Conservation (phyloP, 2,797 vertebrate genomes). For the Nannoperca australis region DNA sequence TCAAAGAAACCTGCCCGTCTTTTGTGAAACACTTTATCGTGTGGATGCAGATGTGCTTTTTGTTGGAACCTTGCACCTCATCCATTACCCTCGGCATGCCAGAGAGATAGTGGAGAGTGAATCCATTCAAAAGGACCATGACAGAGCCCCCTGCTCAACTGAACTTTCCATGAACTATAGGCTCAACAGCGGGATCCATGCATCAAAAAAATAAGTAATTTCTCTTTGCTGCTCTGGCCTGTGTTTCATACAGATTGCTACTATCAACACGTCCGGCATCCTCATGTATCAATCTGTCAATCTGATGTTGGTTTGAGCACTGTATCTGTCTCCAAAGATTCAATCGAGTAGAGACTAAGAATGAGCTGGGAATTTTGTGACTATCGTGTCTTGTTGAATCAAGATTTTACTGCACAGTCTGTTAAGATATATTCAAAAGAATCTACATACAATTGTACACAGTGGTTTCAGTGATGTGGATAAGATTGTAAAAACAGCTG, state of each 20-base stretch:
- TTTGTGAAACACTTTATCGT: constrained; percentile 84
- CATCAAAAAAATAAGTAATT: constrained; percentile 81
- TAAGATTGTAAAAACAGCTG: constrained; percentile 3
- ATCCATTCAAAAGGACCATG: constrained; percentile 85
- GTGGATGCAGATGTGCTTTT: constrained; percentile 88
- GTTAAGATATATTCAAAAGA: constrained; percentile 31
- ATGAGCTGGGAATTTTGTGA: constrained; percentile 62
- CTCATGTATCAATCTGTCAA: constrained; percentile 84
- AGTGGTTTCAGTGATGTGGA: constrained; percentile 5
- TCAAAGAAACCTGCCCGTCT: constrained; percentile 80
- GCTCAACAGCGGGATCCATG: constrained; percentile 79
- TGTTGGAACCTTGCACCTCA: constrained; percentile 87
- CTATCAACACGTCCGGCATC: constrained; percentile 76
- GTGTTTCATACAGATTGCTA: constrained; percentile 81
- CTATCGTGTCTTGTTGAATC: constrained; percentile 61
- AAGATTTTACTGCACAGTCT: constrained; percentile 54
- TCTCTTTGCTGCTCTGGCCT: constrained; percentile 76
- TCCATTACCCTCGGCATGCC: constrained; percentile 88
- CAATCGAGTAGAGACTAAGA: constrained; percentile 51
- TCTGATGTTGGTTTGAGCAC: constrained; percentile 76
- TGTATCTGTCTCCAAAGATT: constrained; percentile 77
- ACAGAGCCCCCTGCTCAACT: constrained; percentile 85
- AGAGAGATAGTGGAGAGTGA: constrained; percentile 85
- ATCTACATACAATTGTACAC: background rate
- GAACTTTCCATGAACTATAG: constrained; percentile 88